A percentile compares a stretch with the other conserved stretches of the same genome.
phyloP scores from a whole-genome alignment of 2,113 vertebrate genomes.

The Gulo gulo region DNA sequence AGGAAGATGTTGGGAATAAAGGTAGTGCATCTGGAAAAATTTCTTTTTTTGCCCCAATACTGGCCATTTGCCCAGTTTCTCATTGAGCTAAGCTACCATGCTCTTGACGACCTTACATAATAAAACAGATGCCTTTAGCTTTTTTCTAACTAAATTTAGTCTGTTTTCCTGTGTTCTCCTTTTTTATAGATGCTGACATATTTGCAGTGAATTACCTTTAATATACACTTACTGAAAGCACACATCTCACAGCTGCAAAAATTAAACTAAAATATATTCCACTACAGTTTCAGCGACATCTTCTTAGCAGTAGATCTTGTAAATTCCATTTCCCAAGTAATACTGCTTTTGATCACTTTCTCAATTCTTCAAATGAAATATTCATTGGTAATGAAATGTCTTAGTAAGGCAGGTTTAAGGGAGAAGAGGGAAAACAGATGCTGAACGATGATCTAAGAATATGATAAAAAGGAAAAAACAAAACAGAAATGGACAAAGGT shows the following conservation, averaged over 20 bases:
- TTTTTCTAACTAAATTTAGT: slow-evolving; percentile 49
- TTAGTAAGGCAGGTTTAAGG: slow-evolving; percentile 36
- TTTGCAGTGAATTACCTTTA: slow-evolving; percentile 51
- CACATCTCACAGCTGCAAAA: slow-evolving; percentile 46
- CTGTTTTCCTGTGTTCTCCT: slow-evolving; percentile 21
- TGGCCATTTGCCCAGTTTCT: not conserved
- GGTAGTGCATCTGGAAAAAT: not conserved
- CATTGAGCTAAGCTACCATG: not conserved
- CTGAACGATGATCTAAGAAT: slow-evolving; percentile 13
- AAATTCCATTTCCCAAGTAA: slow-evolving; percentile 51
- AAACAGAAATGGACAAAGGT: not conserved
- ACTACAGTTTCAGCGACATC: slow-evolving; percentile 34
- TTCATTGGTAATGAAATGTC: slow-evolving; percentile 49
- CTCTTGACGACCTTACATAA: slow-evolving; percentile 10
- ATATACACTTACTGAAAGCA: slow-evolving; percentile 23
- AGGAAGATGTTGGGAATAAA: not conserved
- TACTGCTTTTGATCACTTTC: slow-evolving; percentile 57
- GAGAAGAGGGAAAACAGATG: slow-evolving; percentile 42
- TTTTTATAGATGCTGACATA: slow-evolving; percentile 38
- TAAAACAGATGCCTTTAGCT: slow-evolving; percentile 33
- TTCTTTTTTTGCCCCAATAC: not conserved
- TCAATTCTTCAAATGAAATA: slow-evolving; percentile 56
- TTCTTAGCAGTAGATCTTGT: slow-evolving; percentile 39
- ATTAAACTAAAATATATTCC: slow-evolving; percentile 62
- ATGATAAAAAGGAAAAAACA: slow-evolving; percentile 16